Evolutionary conservation across 1,140 invertebrate species (phyloP).

Genomic region (Melanaphis sacchari): DNA sequence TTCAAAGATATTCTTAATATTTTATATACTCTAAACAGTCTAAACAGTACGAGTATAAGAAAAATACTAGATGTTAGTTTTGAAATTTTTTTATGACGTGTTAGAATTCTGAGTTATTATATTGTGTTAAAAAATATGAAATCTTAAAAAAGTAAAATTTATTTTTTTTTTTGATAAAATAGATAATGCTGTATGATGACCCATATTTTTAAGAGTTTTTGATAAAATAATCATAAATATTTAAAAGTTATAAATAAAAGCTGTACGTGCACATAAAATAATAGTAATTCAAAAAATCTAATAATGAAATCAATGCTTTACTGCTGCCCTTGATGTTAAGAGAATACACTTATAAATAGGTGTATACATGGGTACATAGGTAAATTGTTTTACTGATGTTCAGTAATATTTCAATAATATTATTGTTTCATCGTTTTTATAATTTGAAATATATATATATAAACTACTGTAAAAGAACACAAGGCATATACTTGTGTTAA

Average conservation of each 20-base stretch:
- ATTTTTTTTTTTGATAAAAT: not conserved
- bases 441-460: not conserved
- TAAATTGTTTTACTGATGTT: not conserved
- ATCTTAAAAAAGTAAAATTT: no score
- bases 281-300: not conserved
- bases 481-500: not conserved
- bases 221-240: not conserved
- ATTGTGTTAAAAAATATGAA: not conserved
- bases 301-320: not conserved
- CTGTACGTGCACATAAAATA: not conserved
- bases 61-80: not conserved
- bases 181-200: not conserved
- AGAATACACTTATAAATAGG: not conserved
- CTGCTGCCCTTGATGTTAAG: not conserved
- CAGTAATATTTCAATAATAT: not conserved
- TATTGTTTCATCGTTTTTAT: not conserved
- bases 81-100: not conserved
- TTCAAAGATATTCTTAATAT: not conserved
- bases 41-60: no score
- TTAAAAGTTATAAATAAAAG: not conserved
- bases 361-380: no score
- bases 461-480: not conserved
- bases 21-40: not conserved
- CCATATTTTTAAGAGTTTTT: not conserved
- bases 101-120: not conserved